Evolutionary conservation across 2,113 vertebrate species (phyloP).

Genomic region (Oxygymnocypris stewartii): DNA sequence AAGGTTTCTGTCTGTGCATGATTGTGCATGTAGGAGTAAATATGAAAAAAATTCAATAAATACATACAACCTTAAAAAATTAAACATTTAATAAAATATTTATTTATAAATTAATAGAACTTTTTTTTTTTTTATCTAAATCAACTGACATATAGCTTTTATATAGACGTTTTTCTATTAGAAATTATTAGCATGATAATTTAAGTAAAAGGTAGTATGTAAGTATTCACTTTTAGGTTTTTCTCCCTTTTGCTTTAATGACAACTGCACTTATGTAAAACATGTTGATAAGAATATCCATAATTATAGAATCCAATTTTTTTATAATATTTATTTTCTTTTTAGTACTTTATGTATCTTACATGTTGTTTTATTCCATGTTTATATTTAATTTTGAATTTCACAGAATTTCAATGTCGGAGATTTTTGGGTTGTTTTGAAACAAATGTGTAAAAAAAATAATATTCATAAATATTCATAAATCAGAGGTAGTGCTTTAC

Average conservation of each 20-base stretch:
- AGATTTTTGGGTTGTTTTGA: background rate
- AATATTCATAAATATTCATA: no score
- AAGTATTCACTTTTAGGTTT: background rate
- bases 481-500: background rate
- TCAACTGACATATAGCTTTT: background rate
- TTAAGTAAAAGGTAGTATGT: background rate
- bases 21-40: background rate
- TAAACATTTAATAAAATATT: no score
- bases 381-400: background rate
- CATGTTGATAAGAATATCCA: background rate
- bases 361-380: background rate
- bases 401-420: no score
- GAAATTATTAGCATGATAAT: background rate
- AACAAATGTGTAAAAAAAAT: background rate
- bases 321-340: background rate
- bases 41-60: background rate
- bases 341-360: background rate
- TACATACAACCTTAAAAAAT: background rate
- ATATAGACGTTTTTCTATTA: background rate
- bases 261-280: background rate
- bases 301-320: background rate
- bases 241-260: background rate
- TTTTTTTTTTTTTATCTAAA: no score
- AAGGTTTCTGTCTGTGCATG: background rate
- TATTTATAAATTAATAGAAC: no score